These are phyloP conservation scores for Pachydiplax longipennis DNA, from an alignment of 2,888 invertebrate genomes.

Conservation along the genomic window DNA sequence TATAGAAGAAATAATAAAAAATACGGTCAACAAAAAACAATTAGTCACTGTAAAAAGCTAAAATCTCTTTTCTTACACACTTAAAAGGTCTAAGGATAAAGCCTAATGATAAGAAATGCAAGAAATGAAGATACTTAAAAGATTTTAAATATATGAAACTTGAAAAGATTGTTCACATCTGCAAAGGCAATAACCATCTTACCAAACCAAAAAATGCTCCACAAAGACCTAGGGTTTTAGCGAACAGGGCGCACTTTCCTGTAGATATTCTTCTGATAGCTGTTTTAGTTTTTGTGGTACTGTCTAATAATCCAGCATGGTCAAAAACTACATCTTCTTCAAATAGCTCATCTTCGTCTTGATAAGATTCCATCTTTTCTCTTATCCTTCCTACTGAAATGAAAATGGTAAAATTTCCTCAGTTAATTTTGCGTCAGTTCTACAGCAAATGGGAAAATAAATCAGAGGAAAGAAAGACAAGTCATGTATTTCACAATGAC, in stretches of 20 bases:
- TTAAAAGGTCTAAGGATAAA: too few relatives aligned
- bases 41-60: too few relatives aligned
- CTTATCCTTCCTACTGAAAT: constrained; percentile 2
- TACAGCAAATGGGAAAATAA: too few relatives aligned
- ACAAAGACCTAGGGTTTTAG: constrained; percentile 58
- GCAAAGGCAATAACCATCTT: constrained; percentile 47
- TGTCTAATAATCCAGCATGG: constrained; percentile 56
- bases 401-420: not conserved
- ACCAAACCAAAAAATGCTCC: constrained; percentile 59
- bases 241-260: constrained; percentile 54
- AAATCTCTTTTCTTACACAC: too few relatives aligned
- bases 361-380: constrained; percentile 34
- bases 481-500: too few relatives aligned
- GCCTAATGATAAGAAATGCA: too few relatives aligned
- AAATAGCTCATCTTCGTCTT: constrained; percentile 54
- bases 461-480: not conserved
- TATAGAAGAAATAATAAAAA: too few relatives aligned
- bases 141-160: too few relatives aligned
- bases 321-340: constrained; percentile 59
- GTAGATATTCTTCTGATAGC: constrained; percentile 51
- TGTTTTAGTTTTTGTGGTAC: constrained; percentile 51
- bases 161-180: too few relatives aligned
- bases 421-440: too few relatives aligned
- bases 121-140: too few relatives aligned
- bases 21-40: not conserved